Percentiles rank a stretch among this genome's conserved stretches.
Evolutionary conservation across 2,113 vertebrate genomes (phyloP).

Genomic region (Tyto alba): DNA sequence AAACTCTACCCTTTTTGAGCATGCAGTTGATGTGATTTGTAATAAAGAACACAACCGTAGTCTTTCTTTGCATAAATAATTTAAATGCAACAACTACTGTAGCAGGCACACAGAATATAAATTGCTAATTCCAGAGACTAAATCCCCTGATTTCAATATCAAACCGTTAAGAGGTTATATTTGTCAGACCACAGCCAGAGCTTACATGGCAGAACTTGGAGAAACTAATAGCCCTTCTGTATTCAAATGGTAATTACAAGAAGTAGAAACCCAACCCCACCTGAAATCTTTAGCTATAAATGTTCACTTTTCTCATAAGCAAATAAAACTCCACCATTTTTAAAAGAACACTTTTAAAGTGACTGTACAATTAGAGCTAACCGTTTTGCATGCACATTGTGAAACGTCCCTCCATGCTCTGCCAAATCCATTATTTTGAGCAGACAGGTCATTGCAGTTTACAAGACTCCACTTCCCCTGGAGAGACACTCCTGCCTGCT

Average conservation of each 20-base stretch:
- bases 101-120: slow-evolving; percentile 60
- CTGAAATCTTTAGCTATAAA: background rate
- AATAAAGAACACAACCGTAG: slow-evolving; percentile 39
- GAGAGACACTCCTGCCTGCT: background rate
- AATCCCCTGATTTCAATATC: slow-evolving; percentile 55
- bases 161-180: slow-evolving; percentile 8
- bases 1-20: slow-evolving; percentile 14
- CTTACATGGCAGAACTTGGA: background rate
- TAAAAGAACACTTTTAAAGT: background rate
- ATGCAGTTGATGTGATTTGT: background rate
- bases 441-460: background rate
- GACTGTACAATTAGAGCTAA: background rate
- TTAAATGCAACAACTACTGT: slow-evolving; percentile 50
- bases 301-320: slow-evolving; percentile 9
- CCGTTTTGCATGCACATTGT: background rate
- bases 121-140: slow-evolving; percentile 51
- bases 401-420: rapidly evolving
- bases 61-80: slow-evolving; percentile 68
- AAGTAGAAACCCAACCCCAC: background rate
- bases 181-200: background rate
- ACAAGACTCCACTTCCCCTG: background rate
- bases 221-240: background rate
- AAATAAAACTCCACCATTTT: background rate
- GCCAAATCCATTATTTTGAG: background rate
- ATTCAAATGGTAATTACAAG: slow-evolving; percentile 31